Evolutionary conservation across 2,797 vertebrate species (phyloP).

Genomic region (Kryptopterus vitreolus): DNA sequence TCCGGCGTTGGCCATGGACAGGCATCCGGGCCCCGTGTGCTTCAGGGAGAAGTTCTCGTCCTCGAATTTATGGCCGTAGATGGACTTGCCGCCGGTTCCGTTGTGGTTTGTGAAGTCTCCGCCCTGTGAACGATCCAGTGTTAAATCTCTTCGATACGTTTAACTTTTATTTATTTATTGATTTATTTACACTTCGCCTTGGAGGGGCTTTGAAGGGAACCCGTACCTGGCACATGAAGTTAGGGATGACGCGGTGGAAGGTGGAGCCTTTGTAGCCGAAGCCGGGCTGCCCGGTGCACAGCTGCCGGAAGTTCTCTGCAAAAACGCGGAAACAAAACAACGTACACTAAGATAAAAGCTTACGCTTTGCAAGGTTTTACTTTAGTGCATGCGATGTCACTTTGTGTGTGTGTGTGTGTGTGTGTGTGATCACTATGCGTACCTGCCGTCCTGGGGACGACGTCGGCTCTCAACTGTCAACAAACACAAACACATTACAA

Average conservation of each 20-base stretch:
- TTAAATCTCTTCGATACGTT: too few species aligned
- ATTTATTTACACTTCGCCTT: too few species aligned
- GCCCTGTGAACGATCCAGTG: slow-evolving; percentile 75
- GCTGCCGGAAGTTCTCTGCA: slow-evolving; percentile 76
- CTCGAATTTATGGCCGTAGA: slow-evolving; percentile 87
- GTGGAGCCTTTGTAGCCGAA: slow-evolving; percentile 73
- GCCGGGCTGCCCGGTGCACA: slow-evolving; percentile 71
- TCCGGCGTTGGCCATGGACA: slow-evolving; percentile 96
- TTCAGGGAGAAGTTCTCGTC: slow-evolving; percentile 91
- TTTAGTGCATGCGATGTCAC: not conserved
- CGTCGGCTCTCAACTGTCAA: slow-evolving; percentile 79
- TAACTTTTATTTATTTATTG: too few species aligned
- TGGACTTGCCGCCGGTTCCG: slow-evolving; percentile 94
- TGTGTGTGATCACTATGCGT: slow-evolving; percentile 48
- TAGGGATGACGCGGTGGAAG: slow-evolving; percentile 75
- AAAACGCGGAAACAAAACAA: too few species aligned
- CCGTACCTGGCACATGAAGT: slow-evolving; percentile 79
- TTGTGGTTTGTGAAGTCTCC: slow-evolving; percentile 93
- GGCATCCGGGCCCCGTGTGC: slow-evolving; percentile 75
- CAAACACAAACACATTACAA: not conserved
- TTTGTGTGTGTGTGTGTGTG: not conserved
- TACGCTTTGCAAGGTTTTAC: not conserved
- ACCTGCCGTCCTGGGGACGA: slow-evolving; percentile 91
- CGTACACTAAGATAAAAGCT: too few species aligned
- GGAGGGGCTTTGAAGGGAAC: too few species aligned